phyloP scores from a whole-genome alignment of 2,888 invertebrate species.

The Cyclophora punctaria region DNA sequence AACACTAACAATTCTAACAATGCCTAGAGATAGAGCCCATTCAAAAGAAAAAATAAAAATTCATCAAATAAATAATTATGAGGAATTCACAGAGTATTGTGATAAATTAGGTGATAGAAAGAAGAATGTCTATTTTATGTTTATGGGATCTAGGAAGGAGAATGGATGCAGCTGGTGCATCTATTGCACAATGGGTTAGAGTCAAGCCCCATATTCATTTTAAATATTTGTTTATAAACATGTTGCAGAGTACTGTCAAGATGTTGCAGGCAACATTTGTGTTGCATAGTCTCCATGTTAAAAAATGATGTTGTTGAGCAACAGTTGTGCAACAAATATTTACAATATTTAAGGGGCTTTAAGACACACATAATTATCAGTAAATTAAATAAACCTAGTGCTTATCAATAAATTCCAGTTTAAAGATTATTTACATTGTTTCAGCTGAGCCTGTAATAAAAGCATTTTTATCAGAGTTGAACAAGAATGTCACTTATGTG shows the following conservation, averaged over 20 bases:
- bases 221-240: too few species aligned
- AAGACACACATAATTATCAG: too few species aligned
- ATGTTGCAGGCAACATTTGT: too few species aligned
- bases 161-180: constrained; percentile 89
- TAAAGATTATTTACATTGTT: constrained; percentile 21
- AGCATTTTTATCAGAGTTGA: constrained; percentile 76
- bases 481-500: constrained; percentile 79
- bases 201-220: neutral
- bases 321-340: too few species aligned
- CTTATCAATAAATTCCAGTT: too few species aligned
- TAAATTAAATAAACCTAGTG: too few species aligned
- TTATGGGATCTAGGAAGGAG: constrained; percentile 61
- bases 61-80: constrained; percentile 36
- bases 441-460: constrained; percentile 87
- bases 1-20: too few species aligned
- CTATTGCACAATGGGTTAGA: constrained; percentile 52
- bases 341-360: too few species aligned
- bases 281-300: too few species aligned
- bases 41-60: constrained; percentile 17
- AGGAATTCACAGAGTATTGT: constrained; percentile 39
- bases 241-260: too few species aligned
- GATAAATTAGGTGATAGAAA: constrained; percentile 36
- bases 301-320: too few species aligned
- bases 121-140: constrained; percentile 55
- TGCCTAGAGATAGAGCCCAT: too few species aligned